These are phyloP conservation scores for Lophius piscatorius DNA, from an alignment of 2,113 vertebrate genomes.

Conservation along the genomic window DNA sequence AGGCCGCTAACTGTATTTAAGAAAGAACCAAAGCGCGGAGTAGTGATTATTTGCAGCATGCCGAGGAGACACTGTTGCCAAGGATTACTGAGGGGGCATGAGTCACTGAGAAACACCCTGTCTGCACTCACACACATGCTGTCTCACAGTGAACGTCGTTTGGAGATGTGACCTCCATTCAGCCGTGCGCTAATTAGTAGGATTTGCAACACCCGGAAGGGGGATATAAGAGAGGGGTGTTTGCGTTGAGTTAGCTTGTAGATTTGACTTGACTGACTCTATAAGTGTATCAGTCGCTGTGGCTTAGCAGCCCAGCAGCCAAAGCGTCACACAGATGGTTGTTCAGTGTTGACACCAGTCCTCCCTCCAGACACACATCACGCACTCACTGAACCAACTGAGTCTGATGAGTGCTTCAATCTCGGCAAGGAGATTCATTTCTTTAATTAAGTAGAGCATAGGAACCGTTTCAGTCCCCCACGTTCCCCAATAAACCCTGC, in stretches of 20 bases:
- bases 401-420: no score
- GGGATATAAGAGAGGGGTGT: neutral
- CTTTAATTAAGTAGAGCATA: no score
- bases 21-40: conserved; percentile 16
- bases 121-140: conserved; percentile 15
- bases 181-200: conserved; percentile 27
- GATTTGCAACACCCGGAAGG: conserved; percentile 20
- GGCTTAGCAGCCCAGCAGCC: conserved; percentile 21
- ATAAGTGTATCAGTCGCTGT: conserved; percentile 20
- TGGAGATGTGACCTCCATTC: conserved; percentile 25
- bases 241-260: conserved; percentile 6
- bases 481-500: no score
- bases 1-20: conserved; percentile 25
- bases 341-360: conserved; percentile 44
- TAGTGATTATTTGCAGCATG: conserved; percentile 32
- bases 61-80: conserved; percentile 22
- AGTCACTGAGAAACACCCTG: conserved; percentile 57
- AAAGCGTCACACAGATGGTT: conserved; percentile 46
- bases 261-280: conserved; percentile 25
- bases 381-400: no score
- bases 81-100: conserved; percentile 34
- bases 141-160: conserved; percentile 11
- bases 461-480: no score
- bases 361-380: conserved; percentile 47
- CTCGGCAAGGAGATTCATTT: no score